Conservation (phyloP, 2,888 invertebrate species). For the Dicranocentrus wangi region DNA sequence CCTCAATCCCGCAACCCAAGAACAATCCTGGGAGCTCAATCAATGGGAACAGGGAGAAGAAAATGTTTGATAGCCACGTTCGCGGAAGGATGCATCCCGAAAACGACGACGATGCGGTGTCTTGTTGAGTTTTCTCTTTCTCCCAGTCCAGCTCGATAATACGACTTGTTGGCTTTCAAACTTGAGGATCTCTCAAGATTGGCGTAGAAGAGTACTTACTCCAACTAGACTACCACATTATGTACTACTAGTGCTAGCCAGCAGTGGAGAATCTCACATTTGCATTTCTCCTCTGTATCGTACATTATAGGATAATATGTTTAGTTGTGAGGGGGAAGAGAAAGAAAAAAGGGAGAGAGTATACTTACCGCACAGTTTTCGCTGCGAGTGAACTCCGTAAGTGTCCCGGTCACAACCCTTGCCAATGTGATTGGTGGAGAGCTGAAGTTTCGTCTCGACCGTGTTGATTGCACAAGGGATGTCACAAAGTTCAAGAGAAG, state of each 20-base stretch:
- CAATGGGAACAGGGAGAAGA: conserved; percentile 44
- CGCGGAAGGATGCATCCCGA: background rate
- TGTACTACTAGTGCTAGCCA: conserved; percentile 20
- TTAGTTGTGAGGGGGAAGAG: background rate
- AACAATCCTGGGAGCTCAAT: conserved; percentile 46
- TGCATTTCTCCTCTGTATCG: background rate
- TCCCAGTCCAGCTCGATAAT: conserved; percentile 26
- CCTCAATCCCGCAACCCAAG: background rate
- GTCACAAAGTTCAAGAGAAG: conserved; percentile 79
- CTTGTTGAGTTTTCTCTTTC: conserved; percentile 52
- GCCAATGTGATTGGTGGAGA: conserved; percentile 90
- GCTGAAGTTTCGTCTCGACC: conserved; percentile 78
- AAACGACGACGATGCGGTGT: background rate
- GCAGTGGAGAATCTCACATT: background rate
- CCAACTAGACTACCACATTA: conserved; percentile 56
- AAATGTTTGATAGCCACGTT: background rate
- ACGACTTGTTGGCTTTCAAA: conserved; percentile 60
- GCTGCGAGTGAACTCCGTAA: conserved; percentile 88
- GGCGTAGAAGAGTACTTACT: too few relatives aligned
- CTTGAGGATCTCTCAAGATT: conserved; percentile 56
- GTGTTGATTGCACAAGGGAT: conserved; percentile 76
- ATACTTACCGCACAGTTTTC: conserved; percentile 84
- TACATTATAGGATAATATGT: too few relatives aligned
- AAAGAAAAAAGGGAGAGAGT: background rate
- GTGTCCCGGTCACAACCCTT: conserved; percentile 97